Percentiles rank a stretch among this genome's conserved stretches.
Conservation (phyloP, 2,797 vertebrate species). For the Smutsia temminckii region DNA sequence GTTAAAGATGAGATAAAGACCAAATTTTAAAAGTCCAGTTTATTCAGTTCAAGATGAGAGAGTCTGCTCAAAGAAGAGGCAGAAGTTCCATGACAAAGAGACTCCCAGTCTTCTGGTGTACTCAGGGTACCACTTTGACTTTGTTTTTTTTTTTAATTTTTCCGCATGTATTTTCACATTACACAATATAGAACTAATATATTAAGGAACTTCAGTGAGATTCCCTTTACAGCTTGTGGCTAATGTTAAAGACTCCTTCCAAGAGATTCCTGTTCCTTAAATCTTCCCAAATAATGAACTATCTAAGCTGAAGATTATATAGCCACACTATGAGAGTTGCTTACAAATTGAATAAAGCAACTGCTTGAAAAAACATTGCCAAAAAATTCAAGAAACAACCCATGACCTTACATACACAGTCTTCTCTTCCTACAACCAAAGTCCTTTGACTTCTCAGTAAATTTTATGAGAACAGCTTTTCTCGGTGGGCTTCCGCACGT, state of each 20-base stretch:
- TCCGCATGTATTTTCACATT: not conserved
- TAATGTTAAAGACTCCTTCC: not conserved
- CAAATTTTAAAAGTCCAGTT: not conserved
- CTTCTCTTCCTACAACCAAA: not conserved
- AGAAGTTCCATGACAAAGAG: not conserved
- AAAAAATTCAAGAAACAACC: not conserved
- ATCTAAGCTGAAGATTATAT: not conserved
- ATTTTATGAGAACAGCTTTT: not conserved
- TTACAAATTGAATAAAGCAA: not conserved
- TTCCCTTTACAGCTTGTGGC: not conserved
- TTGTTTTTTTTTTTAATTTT: constrained; percentile 6
- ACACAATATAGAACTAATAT: not conserved
- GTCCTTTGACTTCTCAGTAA: not conserved
- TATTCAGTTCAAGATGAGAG: not conserved
- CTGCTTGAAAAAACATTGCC: not conserved
- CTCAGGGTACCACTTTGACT: not conserved
- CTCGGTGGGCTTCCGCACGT: not conserved
- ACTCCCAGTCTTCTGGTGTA: not conserved
- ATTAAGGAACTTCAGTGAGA: not conserved
- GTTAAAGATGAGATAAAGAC: not conserved
- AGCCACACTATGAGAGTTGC: not conserved
- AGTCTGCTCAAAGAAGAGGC: not conserved
- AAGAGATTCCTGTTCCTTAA: not conserved
- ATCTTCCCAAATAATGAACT: not conserved
- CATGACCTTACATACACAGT: not conserved